phyloP scores from a whole-genome alignment of 2,797 vertebrate species.

The Limosa lapponica region DNA sequence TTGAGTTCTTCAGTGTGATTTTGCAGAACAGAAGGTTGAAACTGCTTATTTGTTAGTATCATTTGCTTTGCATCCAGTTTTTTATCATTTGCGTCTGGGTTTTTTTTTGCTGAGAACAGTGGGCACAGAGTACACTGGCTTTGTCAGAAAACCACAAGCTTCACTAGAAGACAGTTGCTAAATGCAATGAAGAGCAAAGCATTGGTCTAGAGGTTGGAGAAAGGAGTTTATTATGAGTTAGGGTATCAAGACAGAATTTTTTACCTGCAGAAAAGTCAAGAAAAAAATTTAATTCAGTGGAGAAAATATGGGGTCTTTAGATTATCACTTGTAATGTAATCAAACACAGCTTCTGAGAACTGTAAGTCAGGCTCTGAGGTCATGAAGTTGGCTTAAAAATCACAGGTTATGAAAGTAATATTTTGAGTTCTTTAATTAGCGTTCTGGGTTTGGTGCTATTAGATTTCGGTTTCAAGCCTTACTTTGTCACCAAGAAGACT shows the following conservation, averaged over 20 bases:
- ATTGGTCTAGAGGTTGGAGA: not conserved
- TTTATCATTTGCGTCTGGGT: not conserved
- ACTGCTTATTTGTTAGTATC: not conserved
- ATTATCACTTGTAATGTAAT: not conserved
- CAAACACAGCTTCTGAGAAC: not conserved
- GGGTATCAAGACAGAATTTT: not conserved
- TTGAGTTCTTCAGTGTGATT: not conserved
- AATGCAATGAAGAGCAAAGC: not conserved
- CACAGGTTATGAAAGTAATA: not conserved
- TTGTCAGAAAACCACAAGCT: conserved; percentile 23
- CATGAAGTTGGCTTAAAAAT: not conserved
- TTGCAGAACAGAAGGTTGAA: not conserved
- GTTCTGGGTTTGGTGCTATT: not conserved
- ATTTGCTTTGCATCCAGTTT: not conserved
- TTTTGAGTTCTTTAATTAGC: not conserved
- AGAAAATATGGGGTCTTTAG: not conserved
- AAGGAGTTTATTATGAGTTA: not conserved
- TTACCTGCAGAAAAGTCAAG: not conserved
- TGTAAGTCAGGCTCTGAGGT: not conserved
- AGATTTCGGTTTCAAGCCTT: not conserved
- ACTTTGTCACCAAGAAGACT: not conserved
- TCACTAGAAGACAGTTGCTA: not conserved
- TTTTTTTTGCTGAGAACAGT: not conserved
- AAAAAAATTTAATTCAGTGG: not conserved
- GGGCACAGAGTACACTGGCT: not conserved